Percentiles rank a stretch among this genome's conserved stretches.
Conservation (phyloP, 2,113 vertebrate genomes). For the Malurus alboscapulatus region DNA sequence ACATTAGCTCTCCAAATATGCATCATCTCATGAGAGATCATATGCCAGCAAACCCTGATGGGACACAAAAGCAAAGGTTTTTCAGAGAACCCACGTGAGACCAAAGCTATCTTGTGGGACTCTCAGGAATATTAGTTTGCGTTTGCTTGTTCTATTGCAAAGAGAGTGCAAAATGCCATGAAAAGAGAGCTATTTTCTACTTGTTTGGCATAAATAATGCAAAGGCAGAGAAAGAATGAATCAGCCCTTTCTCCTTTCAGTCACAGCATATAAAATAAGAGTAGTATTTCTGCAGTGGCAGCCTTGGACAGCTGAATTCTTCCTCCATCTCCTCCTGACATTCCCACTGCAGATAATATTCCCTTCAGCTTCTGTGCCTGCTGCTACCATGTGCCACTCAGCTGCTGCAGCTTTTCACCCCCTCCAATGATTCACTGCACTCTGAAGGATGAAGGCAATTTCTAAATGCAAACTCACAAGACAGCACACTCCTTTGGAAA, state of each 20-base stretch:
- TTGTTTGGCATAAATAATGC: neutral
- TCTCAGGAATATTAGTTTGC: neutral
- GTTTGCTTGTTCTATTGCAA: neutral
- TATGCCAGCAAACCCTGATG: neutral
- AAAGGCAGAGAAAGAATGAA: neutral
- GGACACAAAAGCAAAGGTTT: neutral
- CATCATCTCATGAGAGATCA: neutral
- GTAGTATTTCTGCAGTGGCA: neutral
- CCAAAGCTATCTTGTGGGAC: neutral
- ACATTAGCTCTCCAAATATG: neutral
- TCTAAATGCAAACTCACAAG: neutral
- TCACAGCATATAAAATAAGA: neutral
- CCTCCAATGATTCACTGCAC: neutral
- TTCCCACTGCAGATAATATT: neutral
- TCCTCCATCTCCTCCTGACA: neutral
- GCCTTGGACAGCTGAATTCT: neutral
- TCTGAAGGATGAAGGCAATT: neutral
- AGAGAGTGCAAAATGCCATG: neutral
- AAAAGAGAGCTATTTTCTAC: neutral
- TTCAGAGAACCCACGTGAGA: neutral
- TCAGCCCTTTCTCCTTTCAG: neutral
- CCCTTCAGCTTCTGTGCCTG: neutral
- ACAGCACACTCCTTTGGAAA: constrained; percentile 21
- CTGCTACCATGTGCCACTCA: neutral
- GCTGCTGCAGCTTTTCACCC: neutral